Evolutionary conservation across 2,113 vertebrate species (phyloP).

Genomic region (Sinosuthora webbiana): DNA sequence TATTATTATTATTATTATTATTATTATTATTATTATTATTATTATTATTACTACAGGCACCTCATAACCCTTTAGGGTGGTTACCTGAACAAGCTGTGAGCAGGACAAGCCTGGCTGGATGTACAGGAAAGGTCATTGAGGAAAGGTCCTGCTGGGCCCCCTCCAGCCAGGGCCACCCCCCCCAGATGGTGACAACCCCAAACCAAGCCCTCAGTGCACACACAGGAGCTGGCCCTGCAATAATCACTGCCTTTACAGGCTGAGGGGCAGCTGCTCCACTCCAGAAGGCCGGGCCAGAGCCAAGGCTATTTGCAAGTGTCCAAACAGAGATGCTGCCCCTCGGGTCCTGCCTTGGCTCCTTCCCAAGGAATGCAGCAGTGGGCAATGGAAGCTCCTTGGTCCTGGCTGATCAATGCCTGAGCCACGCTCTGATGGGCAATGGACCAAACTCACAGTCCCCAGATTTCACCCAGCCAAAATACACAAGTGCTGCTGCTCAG

Average conservation of each 20-base stretch:
- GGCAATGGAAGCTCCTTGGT: background rate
- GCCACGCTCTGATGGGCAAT: rapidly evolving
- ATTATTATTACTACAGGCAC: background rate
- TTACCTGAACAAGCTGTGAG: background rate
- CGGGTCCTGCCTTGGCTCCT: background rate
- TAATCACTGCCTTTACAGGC: background rate
- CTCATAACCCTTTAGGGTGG: background rate
- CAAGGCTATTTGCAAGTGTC: background rate
- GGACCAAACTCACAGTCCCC: background rate
- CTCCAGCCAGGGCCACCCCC: background rate
- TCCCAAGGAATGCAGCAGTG: background rate
- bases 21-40: too few relatives aligned
- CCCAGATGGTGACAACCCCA: background rate
- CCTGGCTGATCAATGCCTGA: background rate
- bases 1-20: too few relatives aligned
- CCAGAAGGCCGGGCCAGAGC: background rate
- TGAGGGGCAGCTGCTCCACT: background rate
- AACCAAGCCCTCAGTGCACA: rapidly evolving
- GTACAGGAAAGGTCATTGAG: background rate
- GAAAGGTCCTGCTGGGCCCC: background rate
- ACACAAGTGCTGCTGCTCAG: background rate
- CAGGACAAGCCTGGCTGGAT: background rate
- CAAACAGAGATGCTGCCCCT: background rate
- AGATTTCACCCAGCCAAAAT: background rate
- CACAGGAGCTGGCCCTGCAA: background rate